These are phyloP conservation scores for Ceramica pisi DNA, from an alignment of 2,888 invertebrate species.

Conservation along the genomic window DNA sequence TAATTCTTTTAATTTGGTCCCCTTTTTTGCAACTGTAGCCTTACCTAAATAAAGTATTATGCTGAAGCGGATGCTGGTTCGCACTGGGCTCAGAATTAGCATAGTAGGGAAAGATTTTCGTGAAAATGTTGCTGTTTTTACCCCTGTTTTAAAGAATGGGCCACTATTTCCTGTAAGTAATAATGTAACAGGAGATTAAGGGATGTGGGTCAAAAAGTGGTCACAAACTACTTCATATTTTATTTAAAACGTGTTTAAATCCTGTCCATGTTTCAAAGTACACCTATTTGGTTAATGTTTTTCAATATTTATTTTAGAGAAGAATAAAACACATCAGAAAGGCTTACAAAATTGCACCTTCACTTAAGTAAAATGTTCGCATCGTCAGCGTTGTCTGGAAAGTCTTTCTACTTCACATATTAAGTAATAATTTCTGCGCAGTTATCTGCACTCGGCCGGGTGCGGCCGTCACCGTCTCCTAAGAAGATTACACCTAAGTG, in stretches of 20 bases:
- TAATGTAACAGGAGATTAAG: neutral
- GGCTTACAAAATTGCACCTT: neutral
- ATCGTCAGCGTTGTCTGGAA: neutral
- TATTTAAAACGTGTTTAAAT: neutral
- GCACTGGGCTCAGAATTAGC: constrained; percentile 22
- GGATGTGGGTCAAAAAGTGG: neutral
- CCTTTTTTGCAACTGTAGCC: constrained; percentile 7
- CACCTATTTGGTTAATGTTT: neutral
- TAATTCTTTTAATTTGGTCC: constrained; percentile 27
- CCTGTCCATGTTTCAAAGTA: neutral
- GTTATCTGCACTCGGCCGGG: constrained; percentile 47
- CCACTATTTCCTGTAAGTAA: neutral
- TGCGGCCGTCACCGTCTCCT: constrained; percentile 18
- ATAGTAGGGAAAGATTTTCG: constrained; percentile 11
- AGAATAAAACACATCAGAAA: neutral
- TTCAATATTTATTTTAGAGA: neutral
- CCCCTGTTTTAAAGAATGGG: neutral
- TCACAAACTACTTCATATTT: neutral
- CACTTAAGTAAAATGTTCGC: constrained; percentile 6
- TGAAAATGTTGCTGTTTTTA: neutral
- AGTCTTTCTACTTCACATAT: constrained; percentile 19
- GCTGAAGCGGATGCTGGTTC: constrained; percentile 7
- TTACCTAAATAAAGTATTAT: constrained; percentile 21
- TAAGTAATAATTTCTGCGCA: constrained; percentile 45
- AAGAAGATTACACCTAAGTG: constrained; percentile 58